phyloP scores from a whole-genome alignment of 2,797 vertebrate genomes.

The Urocyon cinereoargenteus region DNA sequence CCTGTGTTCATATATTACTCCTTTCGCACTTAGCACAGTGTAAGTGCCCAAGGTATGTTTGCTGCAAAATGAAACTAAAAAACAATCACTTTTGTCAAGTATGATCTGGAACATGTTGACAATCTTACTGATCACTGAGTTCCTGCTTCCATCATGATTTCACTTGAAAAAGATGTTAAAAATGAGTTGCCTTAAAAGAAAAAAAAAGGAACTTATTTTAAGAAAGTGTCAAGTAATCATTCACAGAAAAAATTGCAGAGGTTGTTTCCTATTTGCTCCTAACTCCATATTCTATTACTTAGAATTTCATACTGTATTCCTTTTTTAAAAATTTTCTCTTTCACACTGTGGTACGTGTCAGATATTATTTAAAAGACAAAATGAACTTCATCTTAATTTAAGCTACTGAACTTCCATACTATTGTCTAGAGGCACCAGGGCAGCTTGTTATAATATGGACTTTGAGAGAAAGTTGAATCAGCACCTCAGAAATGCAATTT shows the following conservation, averaged over 20 bases:
- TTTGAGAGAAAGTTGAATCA: constrained; percentile 43
- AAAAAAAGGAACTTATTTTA: not conserved
- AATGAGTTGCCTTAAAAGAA: not conserved
- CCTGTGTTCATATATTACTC: not conserved
- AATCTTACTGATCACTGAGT: not conserved
- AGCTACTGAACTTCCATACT: constrained; percentile 3
- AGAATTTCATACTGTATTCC: constrained; percentile 5
- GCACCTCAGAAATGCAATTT: not conserved
- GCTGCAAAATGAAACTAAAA: not conserved
- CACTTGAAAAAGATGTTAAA: not conserved
- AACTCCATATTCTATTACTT: constrained; percentile 9
- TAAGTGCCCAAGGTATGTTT: not conserved
- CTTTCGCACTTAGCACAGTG: not conserved
- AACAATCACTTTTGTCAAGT: not conserved
- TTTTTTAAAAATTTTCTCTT: not conserved
- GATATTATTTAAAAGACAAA: constrained; percentile 38
- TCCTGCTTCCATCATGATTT: not conserved
- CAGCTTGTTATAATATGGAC: not conserved
- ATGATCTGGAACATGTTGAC: not conserved
- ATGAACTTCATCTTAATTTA: constrained; percentile 70
- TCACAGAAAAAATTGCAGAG: constrained; percentile 4
- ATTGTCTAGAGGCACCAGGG: not conserved
- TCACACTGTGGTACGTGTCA: not conserved
- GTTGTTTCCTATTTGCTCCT: not conserved
- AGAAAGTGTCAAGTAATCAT: constrained; percentile 6